Evolutionary conservation across 2,113 vertebrate genomes (phyloP).

Genomic region (Passer domesticus): DNA sequence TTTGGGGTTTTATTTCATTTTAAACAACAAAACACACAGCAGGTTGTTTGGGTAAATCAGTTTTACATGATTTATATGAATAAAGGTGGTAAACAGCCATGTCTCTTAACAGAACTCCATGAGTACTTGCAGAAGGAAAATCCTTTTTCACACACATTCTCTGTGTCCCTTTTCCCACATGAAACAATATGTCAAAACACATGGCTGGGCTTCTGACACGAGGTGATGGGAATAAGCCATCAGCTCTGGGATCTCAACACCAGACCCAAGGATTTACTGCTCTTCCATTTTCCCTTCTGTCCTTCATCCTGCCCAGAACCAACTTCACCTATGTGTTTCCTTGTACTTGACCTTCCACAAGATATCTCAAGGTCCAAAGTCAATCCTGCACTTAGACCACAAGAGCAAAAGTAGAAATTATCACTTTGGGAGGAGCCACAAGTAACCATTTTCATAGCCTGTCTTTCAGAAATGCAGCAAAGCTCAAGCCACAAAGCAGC

Average conservation of each 20-base stretch:
- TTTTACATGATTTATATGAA: constrained; percentile 2
- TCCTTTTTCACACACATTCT: neutral
- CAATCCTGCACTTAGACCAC: neutral
- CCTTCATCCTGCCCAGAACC: neutral
- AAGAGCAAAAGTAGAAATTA: neutral
- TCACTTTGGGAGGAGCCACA: neutral
- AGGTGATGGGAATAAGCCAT: neutral
- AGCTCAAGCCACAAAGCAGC: neutral
- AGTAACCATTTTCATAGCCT: neutral
- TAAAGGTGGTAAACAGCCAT: neutral
- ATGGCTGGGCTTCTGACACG: neutral
- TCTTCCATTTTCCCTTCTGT: neutral
- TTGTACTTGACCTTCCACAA: neutral
- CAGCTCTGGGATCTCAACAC: neutral
- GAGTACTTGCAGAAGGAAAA: neutral
- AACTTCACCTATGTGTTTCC: neutral
- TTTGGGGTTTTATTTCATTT: neutral
- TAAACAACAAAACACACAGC: neutral
- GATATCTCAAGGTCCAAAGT: neutral
- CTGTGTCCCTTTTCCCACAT: neutral
- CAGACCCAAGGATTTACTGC: neutral
- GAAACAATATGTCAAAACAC: constrained; percentile 11
- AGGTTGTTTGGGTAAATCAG: neutral
- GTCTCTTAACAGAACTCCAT: neutral
- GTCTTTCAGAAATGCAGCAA: neutral